Evolutionary conservation across 2,888 invertebrate species (phyloP).

Genomic region (Leistus spinibarbis): DNA sequence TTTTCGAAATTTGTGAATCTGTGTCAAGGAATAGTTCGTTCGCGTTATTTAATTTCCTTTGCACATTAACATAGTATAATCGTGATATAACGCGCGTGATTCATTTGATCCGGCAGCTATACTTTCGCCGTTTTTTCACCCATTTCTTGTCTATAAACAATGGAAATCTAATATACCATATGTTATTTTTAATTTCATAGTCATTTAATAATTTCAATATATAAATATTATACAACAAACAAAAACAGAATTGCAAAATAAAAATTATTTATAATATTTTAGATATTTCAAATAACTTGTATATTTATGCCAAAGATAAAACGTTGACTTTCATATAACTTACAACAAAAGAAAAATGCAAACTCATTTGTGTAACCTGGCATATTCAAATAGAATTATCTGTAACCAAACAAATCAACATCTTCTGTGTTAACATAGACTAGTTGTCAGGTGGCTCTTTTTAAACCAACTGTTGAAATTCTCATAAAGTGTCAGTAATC

Average conservation of each 20-base stretch:
- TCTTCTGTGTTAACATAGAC: neutral
- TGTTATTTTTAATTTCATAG: neutral
- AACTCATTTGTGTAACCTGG: neutral
- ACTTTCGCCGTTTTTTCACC: neutral
- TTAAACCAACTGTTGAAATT: neutral
- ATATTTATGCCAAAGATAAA: neutral
- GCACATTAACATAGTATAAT: slow-evolving; percentile 12
- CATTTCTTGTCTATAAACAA: neutral
- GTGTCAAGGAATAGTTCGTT: slow-evolving; percentile 33
- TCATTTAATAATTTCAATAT: neutral
- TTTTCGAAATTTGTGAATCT: slow-evolving; percentile 32
- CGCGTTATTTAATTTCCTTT: slow-evolving; percentile 17
- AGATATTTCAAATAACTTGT: no score
- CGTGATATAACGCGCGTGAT: neutral
- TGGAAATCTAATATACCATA: neutral
- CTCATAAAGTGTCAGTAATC: neutral
- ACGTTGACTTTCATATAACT: neutral
- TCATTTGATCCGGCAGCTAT: neutral
- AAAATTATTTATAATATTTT: no score
- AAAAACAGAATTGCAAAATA: no score
- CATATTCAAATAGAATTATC: neutral
- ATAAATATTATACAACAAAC: no score
- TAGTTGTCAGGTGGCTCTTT: neutral
- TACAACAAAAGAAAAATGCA: neutral
- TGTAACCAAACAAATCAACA: neutral